These are phyloP conservation scores for Daubentonia madagascariensis DNA, from an alignment of 2,113 vertebrate genomes.

Conservation along the genomic window DNA sequence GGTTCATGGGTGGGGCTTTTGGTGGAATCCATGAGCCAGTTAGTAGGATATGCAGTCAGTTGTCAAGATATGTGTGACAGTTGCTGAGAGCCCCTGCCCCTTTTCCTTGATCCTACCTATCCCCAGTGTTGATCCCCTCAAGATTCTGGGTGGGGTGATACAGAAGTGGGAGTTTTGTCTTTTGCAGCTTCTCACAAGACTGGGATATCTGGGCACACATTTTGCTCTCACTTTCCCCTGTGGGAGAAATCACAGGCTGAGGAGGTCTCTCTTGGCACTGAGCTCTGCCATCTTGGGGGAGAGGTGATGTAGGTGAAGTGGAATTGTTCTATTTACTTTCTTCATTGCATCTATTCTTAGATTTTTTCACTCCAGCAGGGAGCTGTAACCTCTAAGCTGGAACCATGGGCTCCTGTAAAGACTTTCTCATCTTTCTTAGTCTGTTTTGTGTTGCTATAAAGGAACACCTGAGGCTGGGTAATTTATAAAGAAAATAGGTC, in stretches of 20 bases:
- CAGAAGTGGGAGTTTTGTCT: background rate
- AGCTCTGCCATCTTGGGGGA: background rate
- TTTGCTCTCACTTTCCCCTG: background rate
- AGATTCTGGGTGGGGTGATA: background rate
- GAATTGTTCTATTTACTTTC: background rate
- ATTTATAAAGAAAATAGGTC: background rate
- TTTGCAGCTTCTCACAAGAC: background rate
- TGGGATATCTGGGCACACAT: background rate
- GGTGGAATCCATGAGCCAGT: background rate
- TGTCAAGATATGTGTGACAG: background rate
- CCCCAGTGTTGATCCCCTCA: background rate
- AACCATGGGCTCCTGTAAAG: background rate
- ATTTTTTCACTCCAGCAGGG: background rate
- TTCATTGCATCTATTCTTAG: background rate
- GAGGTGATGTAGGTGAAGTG: background rate
- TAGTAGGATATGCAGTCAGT: background rate
- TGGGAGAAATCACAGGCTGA: background rate
- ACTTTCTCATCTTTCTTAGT: background rate
- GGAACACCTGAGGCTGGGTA: background rate
- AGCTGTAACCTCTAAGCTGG: background rate
- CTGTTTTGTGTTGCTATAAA: background rate
- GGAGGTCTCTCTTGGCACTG: background rate
- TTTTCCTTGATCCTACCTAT: background rate
- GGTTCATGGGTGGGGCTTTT: background rate
- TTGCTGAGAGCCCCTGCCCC: background rate